These are phyloP conservation scores for Amazona guildingii DNA, from an alignment of 2,113 vertebrate genomes.

Conservation along the genomic window DNA sequence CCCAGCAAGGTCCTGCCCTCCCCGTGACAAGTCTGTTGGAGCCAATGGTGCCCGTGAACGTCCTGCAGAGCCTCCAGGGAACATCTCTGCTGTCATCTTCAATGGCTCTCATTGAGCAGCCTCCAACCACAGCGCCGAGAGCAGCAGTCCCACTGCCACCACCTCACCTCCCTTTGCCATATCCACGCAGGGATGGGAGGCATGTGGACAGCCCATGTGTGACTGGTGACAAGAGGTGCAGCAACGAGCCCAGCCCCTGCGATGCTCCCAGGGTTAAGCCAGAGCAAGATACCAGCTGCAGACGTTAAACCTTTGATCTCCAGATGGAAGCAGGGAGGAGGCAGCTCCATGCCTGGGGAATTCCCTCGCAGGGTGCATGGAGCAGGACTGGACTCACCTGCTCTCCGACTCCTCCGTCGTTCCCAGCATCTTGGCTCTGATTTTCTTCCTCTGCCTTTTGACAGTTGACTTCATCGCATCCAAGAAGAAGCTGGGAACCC, in stretches of 20 bases:
- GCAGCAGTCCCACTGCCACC: background rate
- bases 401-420: slow-evolving; percentile 78
- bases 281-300: background rate
- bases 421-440: slow-evolving; percentile 96
- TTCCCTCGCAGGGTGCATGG: background rate
- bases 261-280: background rate
- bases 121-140: background rate
- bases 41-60: accelerated
- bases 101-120: background rate
- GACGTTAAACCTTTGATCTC: background rate
- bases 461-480: slow-evolving; percentile 86
- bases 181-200: accelerated
- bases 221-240: background rate
- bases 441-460: slow-evolving; percentile 86
- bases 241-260: background rate
- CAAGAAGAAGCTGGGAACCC: slow-evolving; percentile 86
- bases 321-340: background rate
- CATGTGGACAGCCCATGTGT: background rate
- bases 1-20: background rate
- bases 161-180: background rate
- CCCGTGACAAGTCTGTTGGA: background rate
- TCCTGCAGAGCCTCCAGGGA: background rate
- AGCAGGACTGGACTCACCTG: slow-evolving; percentile 75
- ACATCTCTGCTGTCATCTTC: background rate
- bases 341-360: background rate